A percentile compares a stretch with the other conserved stretches of the same genome.
Conservation (phyloP, 2,113 vertebrate species). For the Sinocyclocheilus grahami region DNA sequence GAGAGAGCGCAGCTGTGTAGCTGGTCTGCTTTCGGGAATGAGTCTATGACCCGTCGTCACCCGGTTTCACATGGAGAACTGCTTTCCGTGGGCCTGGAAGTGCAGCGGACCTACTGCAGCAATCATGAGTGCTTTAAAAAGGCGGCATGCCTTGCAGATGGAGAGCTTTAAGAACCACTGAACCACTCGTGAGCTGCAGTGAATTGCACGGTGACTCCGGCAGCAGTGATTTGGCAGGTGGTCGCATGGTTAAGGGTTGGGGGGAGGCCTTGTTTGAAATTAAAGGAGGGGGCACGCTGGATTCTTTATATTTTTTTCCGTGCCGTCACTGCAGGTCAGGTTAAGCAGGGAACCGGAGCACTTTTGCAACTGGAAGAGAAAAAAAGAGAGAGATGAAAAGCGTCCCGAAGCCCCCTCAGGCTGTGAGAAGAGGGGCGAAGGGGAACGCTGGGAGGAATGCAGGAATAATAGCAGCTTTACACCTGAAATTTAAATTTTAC, state of each 20-base stretch:
- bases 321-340: slow-evolving; percentile 53
- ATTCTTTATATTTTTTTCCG: slow-evolving; percentile 49
- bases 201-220: slow-evolving; percentile 44
- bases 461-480: slow-evolving; percentile 51
- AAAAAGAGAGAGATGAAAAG: slow-evolving; percentile 37
- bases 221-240: slow-evolving; percentile 48
- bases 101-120: background rate
- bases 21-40: slow-evolving; percentile 33
- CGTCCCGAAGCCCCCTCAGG: slow-evolving; percentile 54
- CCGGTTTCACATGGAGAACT: slow-evolving; percentile 7
- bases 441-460: background rate
- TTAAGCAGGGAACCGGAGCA: slow-evolving; percentile 9
- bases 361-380: slow-evolving; percentile 7
- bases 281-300: slow-evolving; percentile 46
- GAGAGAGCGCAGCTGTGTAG: slow-evolving; percentile 49
- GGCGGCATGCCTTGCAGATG: slow-evolving; percentile 32
- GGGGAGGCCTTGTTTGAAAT: slow-evolving; percentile 54
- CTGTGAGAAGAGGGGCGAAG: slow-evolving; percentile 31
- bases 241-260: slow-evolving; percentile 20
- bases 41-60: slow-evolving; percentile 14
- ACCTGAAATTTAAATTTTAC: slow-evolving; percentile 64
- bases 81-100: background rate
- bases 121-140: slow-evolving; percentile 37
- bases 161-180: slow-evolving; percentile 41
- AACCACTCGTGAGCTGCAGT: slow-evolving; percentile 46